Conservation (phyloP, 2,113 vertebrate species). For the Nicator chloris region DNA sequence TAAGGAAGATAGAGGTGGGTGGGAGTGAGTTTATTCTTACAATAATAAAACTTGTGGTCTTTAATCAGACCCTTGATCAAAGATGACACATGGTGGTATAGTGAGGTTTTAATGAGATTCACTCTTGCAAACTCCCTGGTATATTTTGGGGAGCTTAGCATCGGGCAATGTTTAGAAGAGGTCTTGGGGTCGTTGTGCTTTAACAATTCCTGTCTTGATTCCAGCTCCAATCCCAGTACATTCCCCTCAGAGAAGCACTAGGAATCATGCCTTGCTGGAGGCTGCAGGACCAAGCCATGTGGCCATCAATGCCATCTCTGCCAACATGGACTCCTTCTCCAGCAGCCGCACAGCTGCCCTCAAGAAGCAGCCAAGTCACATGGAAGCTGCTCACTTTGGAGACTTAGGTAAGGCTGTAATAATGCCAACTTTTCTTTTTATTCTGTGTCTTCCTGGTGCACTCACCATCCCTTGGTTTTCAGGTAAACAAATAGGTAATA, state of each 20-base stretch:
- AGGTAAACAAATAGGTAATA: background rate
- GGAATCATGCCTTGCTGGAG: constrained; percentile 91
- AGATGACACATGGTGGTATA: background rate
- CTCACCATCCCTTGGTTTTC: background rate
- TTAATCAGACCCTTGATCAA: background rate
- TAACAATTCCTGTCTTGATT: constrained; percentile 9
- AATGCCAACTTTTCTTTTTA: rapidly evolving
- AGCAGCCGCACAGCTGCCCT: constrained; percentile 94
- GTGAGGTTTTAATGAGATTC: background rate
- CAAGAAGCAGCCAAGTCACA: constrained; percentile 96
- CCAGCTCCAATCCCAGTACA: constrained; percentile 72
- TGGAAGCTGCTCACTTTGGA: constrained; percentile 97
- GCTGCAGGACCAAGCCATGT: constrained; percentile 95
- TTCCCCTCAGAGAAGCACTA: constrained; percentile 83
- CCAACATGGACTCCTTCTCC: constrained; percentile 98
- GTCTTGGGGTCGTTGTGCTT: background rate
- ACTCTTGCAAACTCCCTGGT: background rate
- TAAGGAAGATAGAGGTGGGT: background rate
- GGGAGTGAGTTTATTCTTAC: background rate
- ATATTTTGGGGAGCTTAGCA: background rate
- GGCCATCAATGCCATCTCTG: constrained; percentile 97
- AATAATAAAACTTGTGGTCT: background rate
- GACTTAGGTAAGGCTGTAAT: constrained; percentile 83
- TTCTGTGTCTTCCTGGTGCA: rapidly evolving
- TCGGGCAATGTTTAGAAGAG: background rate